These are phyloP conservation scores for Andrena praecox DNA, from an alignment of 2,888 invertebrate species.

Conservation along the genomic window DNA sequence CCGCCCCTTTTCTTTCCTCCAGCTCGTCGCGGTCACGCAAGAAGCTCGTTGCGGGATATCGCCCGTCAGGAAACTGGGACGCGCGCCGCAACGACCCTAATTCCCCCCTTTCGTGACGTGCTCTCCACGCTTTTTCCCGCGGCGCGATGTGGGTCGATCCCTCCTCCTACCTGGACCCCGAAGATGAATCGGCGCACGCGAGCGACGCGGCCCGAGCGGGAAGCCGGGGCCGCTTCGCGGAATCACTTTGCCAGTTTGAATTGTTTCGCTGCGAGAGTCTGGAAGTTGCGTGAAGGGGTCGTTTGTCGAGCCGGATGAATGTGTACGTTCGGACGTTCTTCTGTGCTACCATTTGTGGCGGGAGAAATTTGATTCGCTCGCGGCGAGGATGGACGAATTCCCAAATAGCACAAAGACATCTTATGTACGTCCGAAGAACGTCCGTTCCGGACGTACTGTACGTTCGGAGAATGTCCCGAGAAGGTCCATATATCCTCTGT, in stretches of 20 bases:
- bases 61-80: slow-evolving; percentile 11
- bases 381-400: not conserved
- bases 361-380: slow-evolving; percentile 15
- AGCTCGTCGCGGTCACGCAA: slow-evolving; percentile 3
- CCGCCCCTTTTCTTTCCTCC: not conserved
- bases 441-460: too few relatives aligned
- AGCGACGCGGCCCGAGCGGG: slow-evolving; percentile 7
- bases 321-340: slow-evolving; percentile 18
- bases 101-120: slow-evolving; percentile 22
- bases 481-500: too few relatives aligned
- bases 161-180: not conserved
- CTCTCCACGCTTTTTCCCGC: slow-evolving; percentile 26
- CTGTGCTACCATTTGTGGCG: not conserved
- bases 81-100: slow-evolving; percentile 40
- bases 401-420: too few relatives aligned
- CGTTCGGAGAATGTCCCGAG: too few relatives aligned
- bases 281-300: slow-evolving; percentile 5
- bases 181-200: slow-evolving; percentile 31
- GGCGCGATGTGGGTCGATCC: not conserved
- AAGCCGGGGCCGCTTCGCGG: not conserved
- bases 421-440: too few relatives aligned
- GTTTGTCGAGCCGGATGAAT: slow-evolving; percentile 9
- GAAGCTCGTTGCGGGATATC: slow-evolving; percentile 18
- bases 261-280: slow-evolving; percentile 9
- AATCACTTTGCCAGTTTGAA: slow-evolving; percentile 8